Evolutionary conservation across 2,888 invertebrate species (phyloP).

Genomic region (Melinopterus prodromus): DNA sequence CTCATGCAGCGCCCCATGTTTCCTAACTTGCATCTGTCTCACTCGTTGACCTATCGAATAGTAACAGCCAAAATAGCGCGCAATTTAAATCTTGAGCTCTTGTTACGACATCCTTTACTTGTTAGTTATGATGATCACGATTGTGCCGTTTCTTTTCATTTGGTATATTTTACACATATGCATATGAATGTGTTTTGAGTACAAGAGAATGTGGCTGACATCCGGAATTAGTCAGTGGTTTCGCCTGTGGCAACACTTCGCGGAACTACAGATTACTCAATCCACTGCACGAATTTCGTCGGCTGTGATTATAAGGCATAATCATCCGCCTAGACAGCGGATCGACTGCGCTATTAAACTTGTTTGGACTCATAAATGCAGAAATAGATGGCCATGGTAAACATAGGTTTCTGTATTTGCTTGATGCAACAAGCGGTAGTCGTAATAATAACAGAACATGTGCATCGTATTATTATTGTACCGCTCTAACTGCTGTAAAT

Average conservation of each 20-base stretch:
- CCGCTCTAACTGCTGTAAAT: neutral
- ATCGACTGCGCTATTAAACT: neutral
- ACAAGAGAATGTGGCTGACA: neutral
- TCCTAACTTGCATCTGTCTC: too few species aligned
- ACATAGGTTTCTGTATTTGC: neutral
- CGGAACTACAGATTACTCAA: conserved; percentile 4
- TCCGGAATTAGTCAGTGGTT: conserved; percentile 4
- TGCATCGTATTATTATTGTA: neutral
- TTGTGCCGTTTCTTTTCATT: too few species aligned
- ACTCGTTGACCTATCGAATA: too few species aligned
- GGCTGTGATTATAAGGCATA: neutral
- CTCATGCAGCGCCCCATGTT: too few species aligned
- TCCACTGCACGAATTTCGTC: neutral
- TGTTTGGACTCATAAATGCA: conserved; percentile 4
- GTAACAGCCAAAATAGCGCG: too few species aligned
- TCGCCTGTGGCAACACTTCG: neutral
- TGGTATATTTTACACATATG: too few species aligned
- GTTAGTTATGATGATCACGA: too few species aligned
- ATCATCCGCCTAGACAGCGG: neutral
- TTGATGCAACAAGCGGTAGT: neutral
- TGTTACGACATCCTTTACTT: too few species aligned
- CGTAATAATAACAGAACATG: neutral
- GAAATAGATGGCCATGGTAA: neutral
- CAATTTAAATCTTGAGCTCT: too few species aligned
- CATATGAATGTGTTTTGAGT: neutral